A percentile compares a stretch with the other conserved stretches of the same genome.
Evolutionary conservation across 2,113 vertebrate species (phyloP).

Genomic region (Rhineura floridana): DNA sequence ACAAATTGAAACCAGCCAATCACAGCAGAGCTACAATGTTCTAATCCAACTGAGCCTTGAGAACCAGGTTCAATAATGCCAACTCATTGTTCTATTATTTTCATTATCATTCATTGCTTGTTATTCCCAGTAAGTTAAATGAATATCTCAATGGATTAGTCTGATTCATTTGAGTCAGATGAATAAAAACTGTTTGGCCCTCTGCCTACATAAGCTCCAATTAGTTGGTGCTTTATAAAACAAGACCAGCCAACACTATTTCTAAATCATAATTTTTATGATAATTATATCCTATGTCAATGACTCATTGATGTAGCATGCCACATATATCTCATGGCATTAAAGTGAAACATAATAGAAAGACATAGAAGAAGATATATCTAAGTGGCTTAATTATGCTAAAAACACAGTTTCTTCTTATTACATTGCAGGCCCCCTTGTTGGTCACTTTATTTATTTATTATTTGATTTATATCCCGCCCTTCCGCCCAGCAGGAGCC

Average conservation of each 20-base stretch:
- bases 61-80: neutral
- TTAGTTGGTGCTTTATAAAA: constrained; percentile 53
- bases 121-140: constrained; percentile 6
- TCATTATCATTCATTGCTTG: neutral
- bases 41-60: neutral
- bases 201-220: constrained; percentile 22
- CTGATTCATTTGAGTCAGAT: constrained; percentile 11
- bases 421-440: constrained; percentile 23
- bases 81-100: neutral
- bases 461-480: too few relatives aligned
- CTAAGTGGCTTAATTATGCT: constrained; percentile 43
- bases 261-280: constrained; percentile 62
- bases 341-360: constrained; percentile 34
- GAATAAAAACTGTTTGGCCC: constrained; percentile 18
- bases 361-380: constrained; percentile 37
- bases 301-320: constrained; percentile 47
- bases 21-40: neutral
- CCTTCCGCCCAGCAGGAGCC: too few relatives aligned
- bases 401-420: constrained; percentile 42
- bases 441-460: constrained; percentile 61
- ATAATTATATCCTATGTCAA: constrained; percentile 67
- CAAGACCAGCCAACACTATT: constrained; percentile 64
- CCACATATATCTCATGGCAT: constrained; percentile 19
- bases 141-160: constrained; percentile 1
- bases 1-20: neutral